Percentiles rank a stretch among this genome's conserved stretches.
Evolutionary conservation across 2,113 vertebrate genomes (phyloP).

Genomic region (Campylomormyrus tamandua): DNA sequence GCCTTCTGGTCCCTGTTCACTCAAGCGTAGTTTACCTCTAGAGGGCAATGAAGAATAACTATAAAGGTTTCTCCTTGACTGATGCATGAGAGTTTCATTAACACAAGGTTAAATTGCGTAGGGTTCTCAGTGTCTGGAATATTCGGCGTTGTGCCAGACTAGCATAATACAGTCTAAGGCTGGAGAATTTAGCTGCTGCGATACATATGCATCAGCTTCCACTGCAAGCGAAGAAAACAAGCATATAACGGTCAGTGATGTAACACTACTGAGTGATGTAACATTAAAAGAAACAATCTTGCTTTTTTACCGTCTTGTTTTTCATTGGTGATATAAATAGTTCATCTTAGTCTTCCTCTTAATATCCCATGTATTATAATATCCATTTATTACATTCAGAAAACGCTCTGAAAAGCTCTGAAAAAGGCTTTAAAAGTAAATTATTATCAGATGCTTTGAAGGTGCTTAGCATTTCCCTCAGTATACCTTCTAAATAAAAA

Average conservation of each 20-base stretch:
- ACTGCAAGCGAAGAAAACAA: not conserved
- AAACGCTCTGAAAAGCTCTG: not conserved
- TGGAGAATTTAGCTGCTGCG: not conserved
- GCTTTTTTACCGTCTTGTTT: not conserved
- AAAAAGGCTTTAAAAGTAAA: not conserved
- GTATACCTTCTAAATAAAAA: not conserved
- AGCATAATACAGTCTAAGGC: not conserved
- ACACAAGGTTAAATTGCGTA: not conserved
- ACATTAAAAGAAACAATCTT: not conserved
- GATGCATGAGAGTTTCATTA: not conserved
- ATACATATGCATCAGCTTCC: not conserved
- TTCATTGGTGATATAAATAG: not conserved
- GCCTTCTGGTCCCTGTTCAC: not conserved
- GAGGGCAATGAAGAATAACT: not conserved
- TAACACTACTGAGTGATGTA: not conserved
- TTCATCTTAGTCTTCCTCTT: not conserved
- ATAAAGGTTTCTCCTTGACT: not conserved
- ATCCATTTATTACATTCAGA: not conserved
- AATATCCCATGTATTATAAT: not conserved
- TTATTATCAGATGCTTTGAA: not conserved
- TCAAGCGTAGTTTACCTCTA: not conserved
- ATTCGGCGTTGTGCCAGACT: not conserved
- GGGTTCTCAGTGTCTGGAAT: not conserved
- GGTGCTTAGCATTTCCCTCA: not conserved
- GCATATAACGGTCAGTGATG: not conserved